phyloP scores from a whole-genome alignment of 2,797 vertebrate species.

The Rallus crepitans region DNA sequence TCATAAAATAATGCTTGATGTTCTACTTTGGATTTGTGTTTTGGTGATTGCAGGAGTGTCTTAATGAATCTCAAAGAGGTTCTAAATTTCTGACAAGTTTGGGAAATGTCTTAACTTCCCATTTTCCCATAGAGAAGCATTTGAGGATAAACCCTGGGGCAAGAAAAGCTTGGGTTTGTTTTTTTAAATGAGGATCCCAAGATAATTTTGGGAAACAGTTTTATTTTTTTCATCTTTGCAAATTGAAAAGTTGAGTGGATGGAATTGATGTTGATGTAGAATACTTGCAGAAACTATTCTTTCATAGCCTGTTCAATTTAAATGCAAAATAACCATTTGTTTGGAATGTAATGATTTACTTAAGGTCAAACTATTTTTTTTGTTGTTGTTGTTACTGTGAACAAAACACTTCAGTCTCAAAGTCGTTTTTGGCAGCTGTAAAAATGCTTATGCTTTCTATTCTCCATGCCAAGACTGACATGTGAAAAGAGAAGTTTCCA shows the following conservation, averaged over 20 bases:
- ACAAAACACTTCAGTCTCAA: neutral
- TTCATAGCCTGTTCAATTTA: neutral
- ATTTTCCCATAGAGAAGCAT: neutral
- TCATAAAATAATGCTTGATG: neutral
- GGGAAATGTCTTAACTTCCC: neutral
- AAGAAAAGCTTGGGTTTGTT: neutral
- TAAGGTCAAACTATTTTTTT: neutral
- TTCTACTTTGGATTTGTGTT: neutral
- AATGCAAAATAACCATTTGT: neutral
- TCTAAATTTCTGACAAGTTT: neutral
- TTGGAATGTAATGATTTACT: neutral
- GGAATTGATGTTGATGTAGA: neutral
- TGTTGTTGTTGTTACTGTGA: neutral
- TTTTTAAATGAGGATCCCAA: neutral
- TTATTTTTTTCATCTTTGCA: neutral
- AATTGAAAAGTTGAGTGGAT: neutral
- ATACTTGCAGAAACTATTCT: neutral
- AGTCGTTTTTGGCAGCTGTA: neutral
- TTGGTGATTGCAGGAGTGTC: neutral
- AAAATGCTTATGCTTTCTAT: slow-evolving; percentile 20
- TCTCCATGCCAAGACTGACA: neutral
- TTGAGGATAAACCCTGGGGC: neutral
- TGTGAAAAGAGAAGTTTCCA: neutral
- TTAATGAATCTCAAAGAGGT: neutral
- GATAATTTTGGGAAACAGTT: neutral